These are phyloP conservation scores for Cremastinae sp. DNA, from an alignment of 2,888 invertebrate genomes.

Conservation along the genomic window DNA sequence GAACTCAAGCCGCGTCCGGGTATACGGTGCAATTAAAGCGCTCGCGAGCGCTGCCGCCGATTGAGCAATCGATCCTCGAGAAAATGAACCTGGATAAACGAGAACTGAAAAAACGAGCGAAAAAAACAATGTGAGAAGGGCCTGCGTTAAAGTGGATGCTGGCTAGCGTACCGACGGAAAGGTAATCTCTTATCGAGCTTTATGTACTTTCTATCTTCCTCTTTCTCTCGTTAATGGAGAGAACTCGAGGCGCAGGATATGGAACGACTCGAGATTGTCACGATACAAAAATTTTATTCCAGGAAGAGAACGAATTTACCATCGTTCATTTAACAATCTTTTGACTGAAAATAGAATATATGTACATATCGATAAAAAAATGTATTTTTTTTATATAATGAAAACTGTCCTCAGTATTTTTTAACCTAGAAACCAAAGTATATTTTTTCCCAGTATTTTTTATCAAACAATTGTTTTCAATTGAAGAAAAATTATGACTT, in stretches of 20 bases:
- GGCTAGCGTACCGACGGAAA: constrained; percentile 50
- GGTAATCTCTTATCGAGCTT: constrained; percentile 54
- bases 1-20: constrained; percentile 53
- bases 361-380: too few species aligned
- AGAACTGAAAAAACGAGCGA: constrained; percentile 44
- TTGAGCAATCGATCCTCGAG: constrained; percentile 62
- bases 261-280: constrained; percentile 14
- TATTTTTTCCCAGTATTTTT: too few species aligned
- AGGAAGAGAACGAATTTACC: too few species aligned
- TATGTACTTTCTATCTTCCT: constrained; percentile 3
- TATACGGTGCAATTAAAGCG: constrained; percentile 61
- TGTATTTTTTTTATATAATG: too few species aligned
- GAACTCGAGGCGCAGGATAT: constrained; percentile 29
- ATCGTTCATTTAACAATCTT: too few species aligned
- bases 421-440: too few species aligned
- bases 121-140: constrained; percentile 58
- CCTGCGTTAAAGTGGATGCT: constrained; percentile 53
- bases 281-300: too few species aligned
- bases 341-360: too few species aligned
- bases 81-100: constrained; percentile 58
- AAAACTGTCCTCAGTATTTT: too few species aligned
- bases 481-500: too few species aligned
- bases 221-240: constrained; percentile 52
- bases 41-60: constrained; percentile 56
- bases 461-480: too few species aligned